These are phyloP conservation scores for Yoshiicerus persimilis DNA, from an alignment of 1,140 invertebrate species.

Conservation along the genomic window DNA sequence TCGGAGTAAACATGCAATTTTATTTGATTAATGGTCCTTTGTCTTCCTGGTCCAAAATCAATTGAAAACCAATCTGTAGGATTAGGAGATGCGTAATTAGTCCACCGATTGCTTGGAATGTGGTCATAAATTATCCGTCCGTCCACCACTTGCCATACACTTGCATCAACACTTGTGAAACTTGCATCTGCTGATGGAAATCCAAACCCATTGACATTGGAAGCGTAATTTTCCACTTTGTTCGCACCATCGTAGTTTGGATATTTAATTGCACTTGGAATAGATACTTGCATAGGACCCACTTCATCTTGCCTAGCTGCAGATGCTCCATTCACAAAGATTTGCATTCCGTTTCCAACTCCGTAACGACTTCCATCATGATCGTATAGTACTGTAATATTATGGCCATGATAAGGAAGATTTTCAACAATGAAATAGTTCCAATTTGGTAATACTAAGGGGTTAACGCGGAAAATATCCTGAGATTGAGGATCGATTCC, in stretches of 20 bases:
- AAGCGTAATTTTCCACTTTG: conserved; percentile 42
- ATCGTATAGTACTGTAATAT: conserved; percentile 42
- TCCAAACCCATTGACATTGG: conserved; percentile 26
- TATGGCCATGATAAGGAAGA: conserved; percentile 43
- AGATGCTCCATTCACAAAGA: conserved; percentile 33
- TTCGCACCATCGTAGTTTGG: background rate
- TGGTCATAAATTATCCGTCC: conserved; percentile 42
- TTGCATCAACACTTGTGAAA: conserved; percentile 29
- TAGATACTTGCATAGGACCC: background rate
- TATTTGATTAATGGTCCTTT: conserved; percentile 23
- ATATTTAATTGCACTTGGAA: background rate
- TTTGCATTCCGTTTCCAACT: conserved; percentile 22
- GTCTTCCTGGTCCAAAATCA: conserved; percentile 44
- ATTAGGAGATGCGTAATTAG: conserved; percentile 31
- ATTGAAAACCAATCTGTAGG: conserved; percentile 37
- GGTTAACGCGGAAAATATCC: conserved; percentile 30
- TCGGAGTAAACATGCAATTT: conserved; percentile 41
- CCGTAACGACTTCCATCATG: conserved; percentile 37
- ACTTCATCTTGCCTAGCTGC: background rate
- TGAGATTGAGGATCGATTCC: conserved; percentile 36
- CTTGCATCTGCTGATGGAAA: conserved; percentile 31
- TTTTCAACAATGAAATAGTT: conserved; percentile 41
- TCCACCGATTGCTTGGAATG: conserved; percentile 43
- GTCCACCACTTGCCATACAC: conserved; percentile 39
- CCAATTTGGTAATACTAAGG: conserved; percentile 31